Conservation (phyloP, 2,888 invertebrate species). For the Cerastoderma edule region DNA sequence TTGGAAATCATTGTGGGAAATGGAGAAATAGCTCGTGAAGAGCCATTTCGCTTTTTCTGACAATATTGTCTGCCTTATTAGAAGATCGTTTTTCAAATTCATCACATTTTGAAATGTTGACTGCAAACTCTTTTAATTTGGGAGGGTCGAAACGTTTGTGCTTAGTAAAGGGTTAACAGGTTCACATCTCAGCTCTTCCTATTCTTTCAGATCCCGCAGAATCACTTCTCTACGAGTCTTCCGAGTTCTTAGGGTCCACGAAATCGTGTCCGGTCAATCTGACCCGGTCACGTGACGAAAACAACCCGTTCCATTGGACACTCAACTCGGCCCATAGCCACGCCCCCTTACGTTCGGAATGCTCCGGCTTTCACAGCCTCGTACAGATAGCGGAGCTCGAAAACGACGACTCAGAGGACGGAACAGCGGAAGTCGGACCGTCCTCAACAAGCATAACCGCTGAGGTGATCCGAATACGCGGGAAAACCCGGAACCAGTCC, state of each 20-base stretch:
- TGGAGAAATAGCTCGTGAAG: too few species aligned
- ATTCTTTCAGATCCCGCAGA: slow-evolving; percentile 7
- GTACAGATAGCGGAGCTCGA: slow-evolving; percentile 22
- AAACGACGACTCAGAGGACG: neutral
- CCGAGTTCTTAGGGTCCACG: slow-evolving; percentile 8
- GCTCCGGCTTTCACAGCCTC: slow-evolving; percentile 11
- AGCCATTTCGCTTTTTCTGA: too few species aligned
- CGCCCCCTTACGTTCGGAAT: slow-evolving; percentile 7
- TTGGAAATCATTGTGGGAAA: too few species aligned
- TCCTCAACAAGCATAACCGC: slow-evolving; percentile 2
- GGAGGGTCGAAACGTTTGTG: too few species aligned
- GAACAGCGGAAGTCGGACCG: too few species aligned
- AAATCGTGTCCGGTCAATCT: slow-evolving; percentile 9
- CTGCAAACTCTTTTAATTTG: too few species aligned
- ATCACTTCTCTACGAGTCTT: slow-evolving; percentile 1
- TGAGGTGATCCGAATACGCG: slow-evolving; percentile 6
- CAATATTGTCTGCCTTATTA: too few species aligned
- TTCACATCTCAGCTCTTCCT: too few species aligned
- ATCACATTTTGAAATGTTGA: too few species aligned
- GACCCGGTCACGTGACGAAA: neutral
- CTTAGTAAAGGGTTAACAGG: too few species aligned
- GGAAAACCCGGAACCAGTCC: neutral
- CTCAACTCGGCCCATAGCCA: slow-evolving; percentile 1
- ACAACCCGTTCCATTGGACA: slow-evolving; percentile 8
- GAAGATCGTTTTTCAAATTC: too few species aligned